A percentile compares a stretch with the other conserved stretches of the same genome.
phyloP scores from a whole-genome alignment of 2,113 vertebrate genomes.

The Anolis sagrei region DNA sequence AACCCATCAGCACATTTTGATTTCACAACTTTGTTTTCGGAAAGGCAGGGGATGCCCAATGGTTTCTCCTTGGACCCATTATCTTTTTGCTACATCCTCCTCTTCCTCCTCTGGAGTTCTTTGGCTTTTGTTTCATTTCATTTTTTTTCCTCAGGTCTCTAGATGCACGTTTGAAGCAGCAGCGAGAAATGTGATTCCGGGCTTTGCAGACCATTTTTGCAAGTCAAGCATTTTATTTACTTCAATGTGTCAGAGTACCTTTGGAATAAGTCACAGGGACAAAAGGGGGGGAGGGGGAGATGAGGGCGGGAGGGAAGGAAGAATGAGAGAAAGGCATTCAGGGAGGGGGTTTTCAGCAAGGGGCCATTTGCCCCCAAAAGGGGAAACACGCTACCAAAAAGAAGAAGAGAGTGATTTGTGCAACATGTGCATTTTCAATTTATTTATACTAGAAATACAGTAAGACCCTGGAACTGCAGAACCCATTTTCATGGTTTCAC shows the following conservation, averaged over 20 bases:
- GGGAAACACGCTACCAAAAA: no score
- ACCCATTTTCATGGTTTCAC: no score
- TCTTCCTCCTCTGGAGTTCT: not conserved
- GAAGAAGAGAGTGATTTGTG: no score
- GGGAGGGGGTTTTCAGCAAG: slow-evolving; percentile 3
- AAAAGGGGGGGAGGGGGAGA: not conserved
- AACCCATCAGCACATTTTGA: not conserved
- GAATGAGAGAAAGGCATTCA: not conserved
- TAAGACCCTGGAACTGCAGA: no score
- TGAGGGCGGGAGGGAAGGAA: slow-evolving; percentile 10
- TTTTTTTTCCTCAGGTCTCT: slow-evolving; percentile 44
- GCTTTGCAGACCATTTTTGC: slow-evolving; percentile 73
- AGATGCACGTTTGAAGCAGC: slow-evolving; percentile 60
- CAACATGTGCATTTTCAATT: no score
- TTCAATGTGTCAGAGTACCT: slow-evolving; percentile 72
- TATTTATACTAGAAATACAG: no score
- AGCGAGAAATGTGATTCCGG: slow-evolving; percentile 71
- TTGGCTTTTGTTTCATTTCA: not conserved
- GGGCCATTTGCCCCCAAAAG: no score
- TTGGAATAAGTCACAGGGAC: slow-evolving; percentile 61
- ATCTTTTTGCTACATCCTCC: no score
- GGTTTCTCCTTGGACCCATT: not conserved
- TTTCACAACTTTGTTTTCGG: not conserved
- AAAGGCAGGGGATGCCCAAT: no score
- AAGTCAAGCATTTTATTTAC: slow-evolving; percentile 72